These are phyloP conservation scores for Pampus argenteus DNA, from an alignment of 2,797 vertebrate genomes.

Conservation along the genomic window DNA sequence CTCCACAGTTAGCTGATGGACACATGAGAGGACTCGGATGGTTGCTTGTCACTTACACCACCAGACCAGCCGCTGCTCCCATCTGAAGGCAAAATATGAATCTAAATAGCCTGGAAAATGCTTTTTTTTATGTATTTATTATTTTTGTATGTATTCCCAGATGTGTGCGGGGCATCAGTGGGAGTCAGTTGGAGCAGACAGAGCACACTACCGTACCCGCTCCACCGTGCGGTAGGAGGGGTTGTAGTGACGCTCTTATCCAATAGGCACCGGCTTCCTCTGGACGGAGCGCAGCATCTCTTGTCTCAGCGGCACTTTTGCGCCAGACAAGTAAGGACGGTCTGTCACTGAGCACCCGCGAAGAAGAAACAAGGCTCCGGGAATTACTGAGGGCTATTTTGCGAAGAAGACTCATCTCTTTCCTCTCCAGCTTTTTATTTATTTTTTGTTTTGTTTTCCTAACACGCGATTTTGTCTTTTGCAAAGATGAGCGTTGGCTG, in stretches of 20 bases:
- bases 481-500: conserved; percentile 82
- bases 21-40: conserved; percentile 71
- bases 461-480: conserved; percentile 31
- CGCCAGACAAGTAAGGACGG: conserved; percentile 82
- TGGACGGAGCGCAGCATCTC: conserved; percentile 86
- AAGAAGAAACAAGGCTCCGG: conserved; percentile 59
- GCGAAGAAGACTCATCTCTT: conserved; percentile 55
- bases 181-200: conserved; percentile 38
- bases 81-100: conserved; percentile 66
- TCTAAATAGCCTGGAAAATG: conserved; percentile 76
- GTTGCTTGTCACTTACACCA: conserved; percentile 68
- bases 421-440: too few relatives aligned
- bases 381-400: conserved; percentile 75
- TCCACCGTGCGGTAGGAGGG: conserved; percentile 79
- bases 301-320: conserved; percentile 91
- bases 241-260: conserved; percentile 81
- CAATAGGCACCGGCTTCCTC: conserved; percentile 80
- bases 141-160: too few relatives aligned
- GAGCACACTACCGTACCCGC: conserved; percentile 68
- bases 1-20: conserved; percentile 74
- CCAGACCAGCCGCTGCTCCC: conserved; percentile 60
- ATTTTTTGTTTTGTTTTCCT: conserved; percentile 1
- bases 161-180: conserved; percentile 47
- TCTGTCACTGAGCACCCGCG: conserved; percentile 65
- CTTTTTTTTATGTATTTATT: conserved; percentile 55